A percentile compares a stretch with the other conserved stretches of the same genome.
phyloP scores from a whole-genome alignment of 2,797 vertebrate genomes.

The Muscicapa striata region DNA sequence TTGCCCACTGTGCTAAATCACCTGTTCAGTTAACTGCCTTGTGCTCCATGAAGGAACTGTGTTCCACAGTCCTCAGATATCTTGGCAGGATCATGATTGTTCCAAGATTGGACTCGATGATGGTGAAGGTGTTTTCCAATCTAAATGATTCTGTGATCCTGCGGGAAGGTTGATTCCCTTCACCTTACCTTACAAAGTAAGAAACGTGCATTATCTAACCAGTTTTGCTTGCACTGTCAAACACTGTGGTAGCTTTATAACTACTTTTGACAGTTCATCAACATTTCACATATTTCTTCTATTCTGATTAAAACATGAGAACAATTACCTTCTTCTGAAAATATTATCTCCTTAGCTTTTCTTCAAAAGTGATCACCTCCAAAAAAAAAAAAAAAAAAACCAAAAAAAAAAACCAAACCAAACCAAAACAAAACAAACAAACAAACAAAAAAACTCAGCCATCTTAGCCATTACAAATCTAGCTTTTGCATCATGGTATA shows the following conservation, averaged over 20 bases:
- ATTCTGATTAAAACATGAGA: neutral
- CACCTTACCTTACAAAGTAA: neutral
- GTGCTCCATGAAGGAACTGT: neutral
- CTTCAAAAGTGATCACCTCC: neutral
- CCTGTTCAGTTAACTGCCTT: neutral
- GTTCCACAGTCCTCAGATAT: neutral
- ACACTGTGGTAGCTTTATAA: neutral
- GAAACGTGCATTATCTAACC: neutral
- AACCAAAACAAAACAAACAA: too few species aligned
- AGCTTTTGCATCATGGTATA: neutral
- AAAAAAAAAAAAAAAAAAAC: too few species aligned
- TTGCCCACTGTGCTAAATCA: neutral
- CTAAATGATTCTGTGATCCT: neutral
- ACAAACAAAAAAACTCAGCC: too few species aligned
- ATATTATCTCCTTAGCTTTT: neutral
- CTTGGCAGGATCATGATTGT: neutral
- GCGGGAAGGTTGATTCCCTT: neutral
- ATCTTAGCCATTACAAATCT: neutral
- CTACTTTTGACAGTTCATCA: neutral
- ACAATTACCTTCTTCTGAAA: neutral
- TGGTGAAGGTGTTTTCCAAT: neutral
- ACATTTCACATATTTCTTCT: neutral
- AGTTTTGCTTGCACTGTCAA: neutral
- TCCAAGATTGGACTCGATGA: fast-evolving
- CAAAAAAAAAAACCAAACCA: too few species aligned